phyloP scores from a whole-genome alignment of 2,888 invertebrate species.

The Metacarcinus magister region DNA sequence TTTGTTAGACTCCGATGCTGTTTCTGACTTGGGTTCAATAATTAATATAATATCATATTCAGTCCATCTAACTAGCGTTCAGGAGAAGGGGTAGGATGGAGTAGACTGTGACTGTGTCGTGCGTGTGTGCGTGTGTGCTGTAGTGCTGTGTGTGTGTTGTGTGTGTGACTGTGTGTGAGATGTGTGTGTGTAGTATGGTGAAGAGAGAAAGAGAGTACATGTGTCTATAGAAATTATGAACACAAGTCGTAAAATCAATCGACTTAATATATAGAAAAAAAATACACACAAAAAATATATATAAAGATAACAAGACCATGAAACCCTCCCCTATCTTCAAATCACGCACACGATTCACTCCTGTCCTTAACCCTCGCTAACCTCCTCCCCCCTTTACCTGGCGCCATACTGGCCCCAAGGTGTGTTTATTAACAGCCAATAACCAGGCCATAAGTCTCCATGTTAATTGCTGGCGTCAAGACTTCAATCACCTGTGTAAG shows the following conservation, averaged over 20 bases:
- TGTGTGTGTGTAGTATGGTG: neutral
- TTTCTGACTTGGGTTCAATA: neutral
- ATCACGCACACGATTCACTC: neutral
- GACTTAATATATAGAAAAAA: neutral
- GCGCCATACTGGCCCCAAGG: constrained; percentile 50
- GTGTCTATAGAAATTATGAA: no score
- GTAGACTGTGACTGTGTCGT: neutral
- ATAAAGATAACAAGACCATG: neutral
- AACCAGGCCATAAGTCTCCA: constrained; percentile 53
- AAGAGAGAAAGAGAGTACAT: neutral
- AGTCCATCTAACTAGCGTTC: neutral
- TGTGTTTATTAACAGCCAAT: constrained; percentile 16
- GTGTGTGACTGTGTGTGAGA: neutral
- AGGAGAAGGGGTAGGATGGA: neutral
- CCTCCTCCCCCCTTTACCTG: constrained; percentile 11
- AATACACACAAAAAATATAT: neutral
- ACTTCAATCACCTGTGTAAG: neutral
- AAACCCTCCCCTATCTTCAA: neutral
- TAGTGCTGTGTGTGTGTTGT: neutral
- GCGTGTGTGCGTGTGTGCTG: constrained; percentile 34
- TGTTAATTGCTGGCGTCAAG: constrained; percentile 57
- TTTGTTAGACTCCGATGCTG: neutral
- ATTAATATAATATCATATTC: neutral
- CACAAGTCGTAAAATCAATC: no score
- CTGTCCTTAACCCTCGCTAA: neutral